Base-by-base conservation (phyloP, 2,113 vertebrate genomes). In the Elanoides forficatus region DNA sequence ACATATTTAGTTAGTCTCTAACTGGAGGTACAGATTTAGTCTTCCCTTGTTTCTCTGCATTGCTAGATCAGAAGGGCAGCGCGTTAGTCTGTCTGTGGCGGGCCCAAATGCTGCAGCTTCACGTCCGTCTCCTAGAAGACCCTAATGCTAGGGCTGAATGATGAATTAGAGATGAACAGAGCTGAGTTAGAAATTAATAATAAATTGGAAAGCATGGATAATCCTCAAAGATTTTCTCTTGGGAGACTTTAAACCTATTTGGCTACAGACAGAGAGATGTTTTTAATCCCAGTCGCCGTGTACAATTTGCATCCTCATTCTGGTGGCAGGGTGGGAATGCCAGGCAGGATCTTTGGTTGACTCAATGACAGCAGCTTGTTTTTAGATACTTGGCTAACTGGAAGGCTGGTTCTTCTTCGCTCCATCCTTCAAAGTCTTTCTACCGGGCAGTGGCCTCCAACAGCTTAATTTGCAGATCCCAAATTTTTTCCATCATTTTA, bases 201-300 rank as follows among this genome's bases (percentile, higher is more conserved):
- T 94, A 87, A 76, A 94, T 95, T 66, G 56, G 62, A 86, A 91
- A 86, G 56, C 80, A 38, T 27, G 88, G 92, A 89, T 97, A 95
- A 96, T 92, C 93, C 85, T 95, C 47, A 15, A 15, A 63, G 90
- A 67, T 93, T 95, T 90, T 96, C 95, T 96, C 67, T 32, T 11
- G 83, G 81, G 76, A 93, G 79, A 30, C 53, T 87, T 94, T 82
- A 92, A 95, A 94, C 85, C 81, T 81, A 38, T 93, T 91, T 62
- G 80, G n/a, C 50, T 75, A 7, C 80, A 93, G 70, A 66, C 34
- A 88, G 55, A 40, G 42, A n/a, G 42, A 83, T 79, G 88, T 47
- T 86, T 81, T 81, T 93, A 90, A 95, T 95, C 94, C 86, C 78
- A 38, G 75, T 48, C 2, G 2, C 86, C 0, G 0, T 90, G 95